Conservation (phyloP, 1,140 invertebrate genomes). For the Orussus abietinus region DNA sequence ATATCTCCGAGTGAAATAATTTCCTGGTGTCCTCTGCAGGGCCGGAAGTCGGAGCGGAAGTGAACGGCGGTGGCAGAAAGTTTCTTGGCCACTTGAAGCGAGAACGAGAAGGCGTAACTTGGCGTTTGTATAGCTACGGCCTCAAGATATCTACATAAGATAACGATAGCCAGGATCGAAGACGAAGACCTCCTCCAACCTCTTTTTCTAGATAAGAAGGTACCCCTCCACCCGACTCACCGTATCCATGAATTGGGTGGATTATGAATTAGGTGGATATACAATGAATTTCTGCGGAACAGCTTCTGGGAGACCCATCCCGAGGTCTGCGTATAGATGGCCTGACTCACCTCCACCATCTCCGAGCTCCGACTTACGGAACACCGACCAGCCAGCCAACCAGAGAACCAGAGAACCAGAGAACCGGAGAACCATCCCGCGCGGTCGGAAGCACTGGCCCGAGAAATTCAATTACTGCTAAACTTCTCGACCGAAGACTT, state of each 20-base stretch:
- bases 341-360: too few relatives aligned
- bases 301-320: background rate
- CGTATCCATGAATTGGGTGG: too few relatives aligned
- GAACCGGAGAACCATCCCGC: conserved; percentile 30
- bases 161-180: too few relatives aligned
- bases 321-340: background rate
- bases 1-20: conserved; percentile 40
- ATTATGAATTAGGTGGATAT: conserved; percentile 5
- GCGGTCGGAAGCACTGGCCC: conserved; percentile 46
- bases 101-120: background rate
- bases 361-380: conserved; percentile 16
- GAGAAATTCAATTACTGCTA: conserved; percentile 52
- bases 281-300: background rate
- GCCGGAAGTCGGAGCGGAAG: conserved; percentile 31
- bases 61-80: conserved; percentile 41
- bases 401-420: conserved; percentile 25
- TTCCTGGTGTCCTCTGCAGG: conserved; percentile 43
- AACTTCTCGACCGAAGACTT: conserved; percentile 47
- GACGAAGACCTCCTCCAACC: conserved; percentile 20
- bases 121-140: too few relatives aligned
- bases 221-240: conserved; percentile 8
- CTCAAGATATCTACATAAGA: too few relatives aligned
- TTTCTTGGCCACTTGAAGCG: conserved; percentile 41
- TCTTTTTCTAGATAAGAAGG: conserved; percentile 15
- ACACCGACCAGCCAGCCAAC: background rate